Percentiles rank a stretch among this genome's conserved stretches.
phyloP scores from a whole-genome alignment of 2,113 vertebrate genomes.

The Phrynosoma blainvillii region DNA sequence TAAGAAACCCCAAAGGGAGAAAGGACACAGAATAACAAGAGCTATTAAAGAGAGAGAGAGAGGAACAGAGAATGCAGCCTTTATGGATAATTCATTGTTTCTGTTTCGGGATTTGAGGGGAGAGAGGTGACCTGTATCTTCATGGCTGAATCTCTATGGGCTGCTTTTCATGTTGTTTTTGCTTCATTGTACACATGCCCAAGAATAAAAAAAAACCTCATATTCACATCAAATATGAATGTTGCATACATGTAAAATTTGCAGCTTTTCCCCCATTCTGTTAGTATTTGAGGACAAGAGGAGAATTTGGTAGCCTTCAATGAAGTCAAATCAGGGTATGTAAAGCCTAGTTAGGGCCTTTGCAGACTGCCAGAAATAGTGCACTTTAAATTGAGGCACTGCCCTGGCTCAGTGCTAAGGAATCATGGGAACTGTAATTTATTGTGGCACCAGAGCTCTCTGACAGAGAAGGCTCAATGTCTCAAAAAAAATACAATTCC shows the following conservation, averaged over 20 bases:
- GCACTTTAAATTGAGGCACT: no score
- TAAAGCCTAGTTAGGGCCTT: not conserved
- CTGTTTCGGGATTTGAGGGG: not conserved
- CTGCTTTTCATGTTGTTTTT: not conserved
- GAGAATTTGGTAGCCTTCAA: not conserved
- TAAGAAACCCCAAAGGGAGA: conserved; percentile 3
- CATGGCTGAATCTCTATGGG: not conserved
- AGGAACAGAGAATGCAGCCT: not conserved
- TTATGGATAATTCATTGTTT: conserved; percentile 18
- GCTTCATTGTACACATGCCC: not conserved
- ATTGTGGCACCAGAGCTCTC: no score
- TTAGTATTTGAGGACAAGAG: not conserved
- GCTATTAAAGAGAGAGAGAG: conserved; percentile 6
- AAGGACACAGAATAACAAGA: conserved; percentile 7
- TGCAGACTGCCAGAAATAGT: no score
- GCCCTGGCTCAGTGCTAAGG: no score
- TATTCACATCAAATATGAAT: conserved; percentile 6
- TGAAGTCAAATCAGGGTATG: not conserved
- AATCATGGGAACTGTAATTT: no score
- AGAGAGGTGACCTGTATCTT: not conserved
- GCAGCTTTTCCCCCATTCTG: not conserved
- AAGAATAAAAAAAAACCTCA: not conserved
- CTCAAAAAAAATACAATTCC: no score
- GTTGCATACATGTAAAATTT: not conserved
- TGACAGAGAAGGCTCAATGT: no score